Percentiles rank a stretch among this genome's conserved stretches.
These are phyloP conservation scores for Sebastes taczanowskii DNA, from an alignment of 2,797 vertebrate genomes.

Conservation along the genomic window DNA sequence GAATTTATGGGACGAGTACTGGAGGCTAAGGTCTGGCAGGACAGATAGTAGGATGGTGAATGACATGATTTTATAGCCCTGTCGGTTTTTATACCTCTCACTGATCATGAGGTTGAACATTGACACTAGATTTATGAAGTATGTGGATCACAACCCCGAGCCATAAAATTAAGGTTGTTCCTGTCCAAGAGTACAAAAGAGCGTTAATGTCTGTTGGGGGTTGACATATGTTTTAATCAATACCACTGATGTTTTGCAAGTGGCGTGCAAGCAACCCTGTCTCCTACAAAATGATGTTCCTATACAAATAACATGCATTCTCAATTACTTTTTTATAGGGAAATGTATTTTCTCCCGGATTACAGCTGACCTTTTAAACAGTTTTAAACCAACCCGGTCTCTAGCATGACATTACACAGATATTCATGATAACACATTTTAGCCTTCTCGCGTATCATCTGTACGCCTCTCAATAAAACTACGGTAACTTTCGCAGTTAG, in stretches of 20 bases:
- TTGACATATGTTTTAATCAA: conserved; percentile 9
- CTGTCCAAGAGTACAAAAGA: not conserved
- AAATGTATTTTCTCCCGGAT: no score
- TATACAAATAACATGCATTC: no score
- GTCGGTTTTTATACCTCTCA: not conserved
- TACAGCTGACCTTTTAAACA: no score
- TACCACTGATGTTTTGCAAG: not conserved
- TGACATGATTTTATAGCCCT: conserved; percentile 14
- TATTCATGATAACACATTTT: no score
- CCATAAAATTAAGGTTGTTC: not conserved
- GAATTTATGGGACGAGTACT: not conserved
- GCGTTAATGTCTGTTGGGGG: not conserved
- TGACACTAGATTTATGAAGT: conserved; percentile 10
- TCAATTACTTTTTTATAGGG: no score
- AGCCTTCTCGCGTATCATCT: no score
- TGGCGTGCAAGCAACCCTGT: not conserved
- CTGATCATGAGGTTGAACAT: not conserved
- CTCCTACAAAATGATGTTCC: no score
- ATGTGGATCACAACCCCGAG: not conserved
- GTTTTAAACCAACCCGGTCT: accelerated
- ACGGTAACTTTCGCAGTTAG: no score
- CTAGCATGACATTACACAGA: no score
- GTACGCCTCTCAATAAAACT: no score
- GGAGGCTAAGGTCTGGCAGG: conserved; percentile 8
- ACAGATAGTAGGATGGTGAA: conserved; percentile 1